Conservation (phyloP, 2,113 vertebrate species). For the Odocoileus virginianus region DNA sequence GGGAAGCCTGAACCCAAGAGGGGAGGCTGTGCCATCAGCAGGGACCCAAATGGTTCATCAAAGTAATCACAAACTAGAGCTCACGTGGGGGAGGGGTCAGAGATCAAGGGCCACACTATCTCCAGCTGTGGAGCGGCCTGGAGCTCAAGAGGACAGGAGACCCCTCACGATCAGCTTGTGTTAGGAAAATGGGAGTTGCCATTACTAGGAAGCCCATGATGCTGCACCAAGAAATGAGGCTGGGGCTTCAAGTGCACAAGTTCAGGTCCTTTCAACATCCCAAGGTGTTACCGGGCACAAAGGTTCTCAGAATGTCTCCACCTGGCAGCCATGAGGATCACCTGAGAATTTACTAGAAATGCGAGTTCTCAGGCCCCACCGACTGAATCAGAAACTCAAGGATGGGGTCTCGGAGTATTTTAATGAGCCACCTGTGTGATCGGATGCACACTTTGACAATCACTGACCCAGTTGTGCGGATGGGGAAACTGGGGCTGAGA, state of each 20-base stretch:
- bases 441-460: accelerated
- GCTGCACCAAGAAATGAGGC: neutral
- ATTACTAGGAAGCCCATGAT: neutral
- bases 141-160: neutral
- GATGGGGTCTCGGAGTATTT: accelerated
- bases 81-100: neutral
- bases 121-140: neutral
- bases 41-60: constrained; percentile 36
- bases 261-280: neutral
- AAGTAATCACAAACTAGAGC: neutral
- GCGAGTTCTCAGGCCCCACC: neutral
- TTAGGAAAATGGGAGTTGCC: neutral
- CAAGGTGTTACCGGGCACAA: neutral
- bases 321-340: neutral
- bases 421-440: accelerated
- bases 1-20: neutral
- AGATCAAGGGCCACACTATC: neutral
- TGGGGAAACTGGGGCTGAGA: neutral
- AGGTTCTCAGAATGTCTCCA: neutral
- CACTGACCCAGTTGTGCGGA: neutral
- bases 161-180: accelerated
- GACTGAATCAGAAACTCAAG: neutral
- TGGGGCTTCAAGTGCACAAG: neutral
- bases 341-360: neutral
- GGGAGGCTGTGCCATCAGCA: neutral